These are phyloP conservation scores for Bolborhynchus lineola DNA, from an alignment of 2,113 vertebrate genomes.

Conservation along the genomic window DNA sequence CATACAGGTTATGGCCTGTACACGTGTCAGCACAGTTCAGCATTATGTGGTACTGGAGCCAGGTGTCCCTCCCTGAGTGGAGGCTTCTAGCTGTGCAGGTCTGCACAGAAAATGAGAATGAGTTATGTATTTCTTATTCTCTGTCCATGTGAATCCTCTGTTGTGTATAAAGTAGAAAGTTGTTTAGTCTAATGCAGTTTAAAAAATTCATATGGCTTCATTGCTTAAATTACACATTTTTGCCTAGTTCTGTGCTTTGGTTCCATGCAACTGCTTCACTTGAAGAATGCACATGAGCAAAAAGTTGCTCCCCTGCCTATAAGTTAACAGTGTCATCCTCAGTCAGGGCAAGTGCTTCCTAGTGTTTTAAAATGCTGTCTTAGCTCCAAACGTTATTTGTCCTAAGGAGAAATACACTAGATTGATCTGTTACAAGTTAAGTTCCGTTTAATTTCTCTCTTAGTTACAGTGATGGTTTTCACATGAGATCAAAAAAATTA, in stretches of 20 bases:
- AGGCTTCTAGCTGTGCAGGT: not conserved
- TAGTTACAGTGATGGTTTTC: not conserved
- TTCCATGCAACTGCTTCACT: not conserved
- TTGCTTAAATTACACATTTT: not conserved
- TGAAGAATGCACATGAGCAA: not conserved
- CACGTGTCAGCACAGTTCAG: rapidly evolving
- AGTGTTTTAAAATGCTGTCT: not conserved
- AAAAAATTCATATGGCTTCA: not conserved
- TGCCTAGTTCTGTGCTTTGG: not conserved
- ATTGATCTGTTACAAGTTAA: not conserved
- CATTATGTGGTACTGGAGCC: rapidly evolving
- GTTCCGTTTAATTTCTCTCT: not conserved
- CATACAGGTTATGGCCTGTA: rapidly evolving
- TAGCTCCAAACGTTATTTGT: not conserved
- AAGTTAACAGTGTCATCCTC: not conserved
- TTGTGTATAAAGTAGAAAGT: not conserved
- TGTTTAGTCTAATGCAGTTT: not conserved
- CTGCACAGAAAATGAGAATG: not conserved
- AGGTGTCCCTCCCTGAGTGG: not conserved
- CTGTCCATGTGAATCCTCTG: not conserved
- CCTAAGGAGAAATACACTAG: not conserved
- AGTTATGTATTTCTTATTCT: not conserved
- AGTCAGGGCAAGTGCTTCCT: not conserved
- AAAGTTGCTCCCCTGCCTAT: not conserved
- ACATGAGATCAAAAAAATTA: not conserved